Evolutionary conservation across 1,140 invertebrate genomes (phyloP).

Genomic region (Tachypleus tridentatus): DNA sequence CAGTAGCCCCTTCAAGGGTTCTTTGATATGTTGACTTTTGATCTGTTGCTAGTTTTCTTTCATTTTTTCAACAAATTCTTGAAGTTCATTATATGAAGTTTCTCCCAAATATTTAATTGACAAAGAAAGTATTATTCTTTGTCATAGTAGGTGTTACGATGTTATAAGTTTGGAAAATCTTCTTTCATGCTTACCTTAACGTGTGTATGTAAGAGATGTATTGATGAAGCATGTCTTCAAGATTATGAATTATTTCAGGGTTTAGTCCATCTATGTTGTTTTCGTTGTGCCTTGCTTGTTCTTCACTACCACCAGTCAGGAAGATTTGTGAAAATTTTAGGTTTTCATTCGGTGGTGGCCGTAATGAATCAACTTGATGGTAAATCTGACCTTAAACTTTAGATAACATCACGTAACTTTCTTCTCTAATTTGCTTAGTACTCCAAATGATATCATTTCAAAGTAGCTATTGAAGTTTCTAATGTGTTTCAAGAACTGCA

Average conservation of each 20-base stretch:
- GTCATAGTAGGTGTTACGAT: neutral
- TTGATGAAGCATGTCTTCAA: too few relatives aligned
- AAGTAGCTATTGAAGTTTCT: slow-evolving; percentile 35
- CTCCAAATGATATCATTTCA: slow-evolving; percentile 34
- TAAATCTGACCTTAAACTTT: slow-evolving; percentile 40
- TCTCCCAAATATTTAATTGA: neutral
- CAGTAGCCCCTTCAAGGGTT: too few relatives aligned
- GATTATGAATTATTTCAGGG: neutral
- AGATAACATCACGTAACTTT: slow-evolving; percentile 31
- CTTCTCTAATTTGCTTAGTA: slow-evolving; percentile 26
- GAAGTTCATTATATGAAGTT: too few relatives aligned
- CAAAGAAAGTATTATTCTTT: neutral
- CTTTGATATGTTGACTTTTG: too few relatives aligned
- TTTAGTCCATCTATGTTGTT: slow-evolving; percentile 1
- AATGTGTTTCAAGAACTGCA: slow-evolving; percentile 33
- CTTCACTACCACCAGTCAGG: slow-evolving; percentile 17
- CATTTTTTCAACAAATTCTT: too few relatives aligned
- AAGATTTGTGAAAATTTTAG: slow-evolving; percentile 37
- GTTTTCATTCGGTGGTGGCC: slow-evolving; percentile 26
- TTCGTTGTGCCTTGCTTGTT: neutral
- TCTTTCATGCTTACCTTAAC: neutral
- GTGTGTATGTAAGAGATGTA: neutral
- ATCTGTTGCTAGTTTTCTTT: too few relatives aligned
- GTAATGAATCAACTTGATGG: slow-evolving; percentile 33
- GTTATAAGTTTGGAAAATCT: neutral